These are phyloP conservation scores for Myotis vivesi DNA, from an alignment of 2,797 vertebrate genomes.

Conservation along the genomic window DNA sequence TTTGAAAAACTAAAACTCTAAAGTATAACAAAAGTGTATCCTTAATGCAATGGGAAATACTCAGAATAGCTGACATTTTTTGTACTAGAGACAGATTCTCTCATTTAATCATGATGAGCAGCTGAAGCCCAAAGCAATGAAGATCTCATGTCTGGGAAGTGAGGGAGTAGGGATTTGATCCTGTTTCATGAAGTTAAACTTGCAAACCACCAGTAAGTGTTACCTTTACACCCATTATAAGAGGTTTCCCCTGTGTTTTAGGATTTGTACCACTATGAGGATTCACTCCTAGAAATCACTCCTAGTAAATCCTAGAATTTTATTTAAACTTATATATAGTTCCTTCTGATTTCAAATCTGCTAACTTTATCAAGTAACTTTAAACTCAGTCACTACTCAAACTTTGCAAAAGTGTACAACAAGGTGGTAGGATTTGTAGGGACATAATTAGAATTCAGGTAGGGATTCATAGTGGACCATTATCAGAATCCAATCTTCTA, in stretches of 20 bases:
- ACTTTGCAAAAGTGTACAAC: not conserved
- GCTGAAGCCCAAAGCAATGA: not conserved
- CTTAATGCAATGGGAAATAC: not conserved
- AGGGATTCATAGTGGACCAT: conserved; percentile 56
- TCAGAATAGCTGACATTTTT: not conserved
- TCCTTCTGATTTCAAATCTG: conserved; percentile 1
- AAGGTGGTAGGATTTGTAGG: conserved; percentile 36
- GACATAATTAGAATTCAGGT: conserved; percentile 63
- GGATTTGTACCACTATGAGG: not conserved
- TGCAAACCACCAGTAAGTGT: not conserved
- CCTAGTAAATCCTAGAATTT: not conserved
- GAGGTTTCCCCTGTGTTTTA: not conserved
- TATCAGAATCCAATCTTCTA: conserved; percentile 17
- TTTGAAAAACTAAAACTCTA: not conserved
- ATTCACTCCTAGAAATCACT: not conserved
- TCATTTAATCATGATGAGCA: not conserved
- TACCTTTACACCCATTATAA: not conserved
- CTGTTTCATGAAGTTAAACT: not conserved
- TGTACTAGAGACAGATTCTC: not conserved
- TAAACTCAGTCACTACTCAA: not conserved
- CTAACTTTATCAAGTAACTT: not conserved
- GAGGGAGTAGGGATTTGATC: not conserved
- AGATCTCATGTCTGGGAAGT: not conserved
- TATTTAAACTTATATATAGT: not conserved
- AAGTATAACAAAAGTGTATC: not conserved